A percentile compares a stretch with the other conserved stretches of the same genome.
Evolutionary conservation across 2,113 vertebrate species (phyloP).

Genomic region (Pycnonotus jocosus): DNA sequence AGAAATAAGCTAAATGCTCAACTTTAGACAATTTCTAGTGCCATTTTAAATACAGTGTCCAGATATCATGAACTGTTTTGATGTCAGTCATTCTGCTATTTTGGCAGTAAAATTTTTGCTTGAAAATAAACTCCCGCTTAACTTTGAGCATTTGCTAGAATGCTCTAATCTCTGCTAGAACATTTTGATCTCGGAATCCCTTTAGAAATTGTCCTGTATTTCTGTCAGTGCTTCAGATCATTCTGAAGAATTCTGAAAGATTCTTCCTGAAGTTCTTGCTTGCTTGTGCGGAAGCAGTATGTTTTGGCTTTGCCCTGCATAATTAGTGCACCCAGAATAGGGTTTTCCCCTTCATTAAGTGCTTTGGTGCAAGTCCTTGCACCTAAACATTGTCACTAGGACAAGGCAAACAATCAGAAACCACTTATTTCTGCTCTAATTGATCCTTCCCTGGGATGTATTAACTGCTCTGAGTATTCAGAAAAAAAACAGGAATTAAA

Average conservation of each 20-base stretch:
- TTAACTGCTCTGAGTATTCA: background rate
- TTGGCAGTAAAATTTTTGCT: background rate
- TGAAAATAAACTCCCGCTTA: background rate
- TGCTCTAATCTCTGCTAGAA: background rate
- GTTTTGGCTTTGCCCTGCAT: fast-evolving
- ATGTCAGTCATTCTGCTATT: background rate
- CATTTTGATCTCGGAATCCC: background rate
- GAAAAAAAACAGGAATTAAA: background rate
- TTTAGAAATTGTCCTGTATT: background rate
- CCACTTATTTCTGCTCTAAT: background rate
- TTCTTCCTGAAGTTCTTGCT: background rate
- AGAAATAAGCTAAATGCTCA: background rate
- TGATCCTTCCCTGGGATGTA: background rate
- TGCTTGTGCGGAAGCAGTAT: background rate
- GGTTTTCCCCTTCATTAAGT: background rate
- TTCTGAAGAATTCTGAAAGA: background rate
- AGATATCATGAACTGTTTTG: background rate
- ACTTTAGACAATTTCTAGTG: background rate
- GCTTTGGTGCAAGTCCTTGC: background rate
- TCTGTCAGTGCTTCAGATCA: background rate
- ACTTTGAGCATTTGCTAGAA: background rate
- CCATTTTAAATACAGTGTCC: background rate
- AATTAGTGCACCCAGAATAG: background rate
- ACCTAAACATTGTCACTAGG: background rate
- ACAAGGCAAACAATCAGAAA: background rate